phyloP scores from a whole-genome alignment of 2,113 vertebrate species.

The Rostratula benghalensis region DNA sequence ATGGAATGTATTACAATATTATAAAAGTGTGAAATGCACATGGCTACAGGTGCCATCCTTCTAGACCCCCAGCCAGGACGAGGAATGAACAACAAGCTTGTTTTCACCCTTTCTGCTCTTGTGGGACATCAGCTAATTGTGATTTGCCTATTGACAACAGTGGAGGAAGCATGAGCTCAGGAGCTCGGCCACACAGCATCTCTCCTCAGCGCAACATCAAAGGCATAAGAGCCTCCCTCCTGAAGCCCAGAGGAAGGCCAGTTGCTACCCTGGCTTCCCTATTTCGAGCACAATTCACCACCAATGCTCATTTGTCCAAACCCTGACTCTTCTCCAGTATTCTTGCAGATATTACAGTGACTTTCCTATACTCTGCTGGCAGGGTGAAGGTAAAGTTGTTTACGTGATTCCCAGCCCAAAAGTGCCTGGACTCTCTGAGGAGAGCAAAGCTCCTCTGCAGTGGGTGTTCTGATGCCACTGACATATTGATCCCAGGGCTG shows the following conservation, averaged over 20 bases:
- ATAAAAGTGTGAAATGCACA: not conserved
- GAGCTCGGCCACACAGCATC: not conserved
- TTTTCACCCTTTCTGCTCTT: not conserved
- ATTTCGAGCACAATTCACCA: not conserved
- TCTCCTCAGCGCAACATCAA: not conserved
- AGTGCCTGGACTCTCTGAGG: not conserved
- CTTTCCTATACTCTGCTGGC: not conserved
- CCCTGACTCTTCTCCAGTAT: not conserved
- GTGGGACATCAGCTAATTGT: not conserved
- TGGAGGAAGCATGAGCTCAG: not conserved
- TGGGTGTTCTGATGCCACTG: not conserved
- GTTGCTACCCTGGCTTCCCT: not conserved
- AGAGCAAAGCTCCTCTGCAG: not conserved
- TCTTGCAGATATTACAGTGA: not conserved
- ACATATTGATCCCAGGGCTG: not conserved
- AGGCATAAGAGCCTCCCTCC: not conserved
- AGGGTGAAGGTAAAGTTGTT: not conserved
- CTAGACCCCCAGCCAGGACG: not conserved
- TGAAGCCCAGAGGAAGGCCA: not conserved
- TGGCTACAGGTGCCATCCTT: not conserved
- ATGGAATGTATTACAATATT: not conserved
- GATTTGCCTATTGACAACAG: fast-evolving
- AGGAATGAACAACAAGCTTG: not conserved
- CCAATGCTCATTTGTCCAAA: not conserved
- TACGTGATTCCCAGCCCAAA: not conserved